Evolutionary conservation across 2,113 vertebrate species (phyloP).

Genomic region (Gallinago paraguaiae): DNA sequence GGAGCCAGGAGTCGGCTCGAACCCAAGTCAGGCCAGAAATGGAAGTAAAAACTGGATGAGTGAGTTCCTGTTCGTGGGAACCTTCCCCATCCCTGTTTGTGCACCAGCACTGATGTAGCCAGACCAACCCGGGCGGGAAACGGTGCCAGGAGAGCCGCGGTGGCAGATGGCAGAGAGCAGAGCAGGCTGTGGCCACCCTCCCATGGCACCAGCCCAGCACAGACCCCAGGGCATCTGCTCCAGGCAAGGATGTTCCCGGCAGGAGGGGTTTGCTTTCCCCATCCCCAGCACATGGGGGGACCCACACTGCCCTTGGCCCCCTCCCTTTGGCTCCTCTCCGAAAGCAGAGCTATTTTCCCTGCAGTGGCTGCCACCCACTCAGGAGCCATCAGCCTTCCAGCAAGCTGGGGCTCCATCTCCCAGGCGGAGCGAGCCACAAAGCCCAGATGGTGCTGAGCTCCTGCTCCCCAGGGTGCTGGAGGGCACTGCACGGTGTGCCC

Average conservation of each 20-base stretch:
- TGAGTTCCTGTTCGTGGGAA: accelerated
- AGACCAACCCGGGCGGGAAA: accelerated
- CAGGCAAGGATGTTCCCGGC: accelerated
- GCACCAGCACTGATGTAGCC: neutral
- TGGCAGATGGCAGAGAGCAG: neutral
- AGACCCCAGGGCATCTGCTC: neutral
- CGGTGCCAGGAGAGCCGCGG: neutral
- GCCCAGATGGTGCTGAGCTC: neutral
- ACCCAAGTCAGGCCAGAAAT: neutral
- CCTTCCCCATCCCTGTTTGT: neutral
- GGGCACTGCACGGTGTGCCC: neutral
- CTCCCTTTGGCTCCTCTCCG: neutral
- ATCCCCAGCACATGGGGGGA: neutral
- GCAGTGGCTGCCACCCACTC: neutral
- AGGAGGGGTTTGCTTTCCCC: neutral
- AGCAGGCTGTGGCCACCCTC: neutral
- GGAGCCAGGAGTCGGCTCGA: accelerated
- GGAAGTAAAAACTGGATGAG: neutral
- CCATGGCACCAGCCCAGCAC: accelerated
- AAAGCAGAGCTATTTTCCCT: neutral
- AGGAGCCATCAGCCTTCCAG: neutral
- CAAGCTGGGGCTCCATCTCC: neutral
- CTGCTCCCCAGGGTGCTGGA: neutral
- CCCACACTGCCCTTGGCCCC: accelerated
- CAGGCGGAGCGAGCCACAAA: accelerated